Conservation (phyloP, 1,140 invertebrate species). For the Mycetomoellerius zeteki region DNA sequence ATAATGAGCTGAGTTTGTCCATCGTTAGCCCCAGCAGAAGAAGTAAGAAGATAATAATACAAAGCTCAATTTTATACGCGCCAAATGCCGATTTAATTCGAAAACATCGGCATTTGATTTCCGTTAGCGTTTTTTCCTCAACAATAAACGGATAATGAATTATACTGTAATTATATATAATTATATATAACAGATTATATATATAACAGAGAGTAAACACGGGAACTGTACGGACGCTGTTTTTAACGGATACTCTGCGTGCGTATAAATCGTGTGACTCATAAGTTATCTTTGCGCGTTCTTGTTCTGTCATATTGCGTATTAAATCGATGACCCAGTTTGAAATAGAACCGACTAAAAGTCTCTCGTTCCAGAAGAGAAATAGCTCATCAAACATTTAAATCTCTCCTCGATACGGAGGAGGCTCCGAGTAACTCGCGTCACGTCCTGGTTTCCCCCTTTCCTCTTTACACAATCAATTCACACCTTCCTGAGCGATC, state of each 20-base stretch:
- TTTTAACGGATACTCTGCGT: neutral
- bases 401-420: neutral
- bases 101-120: neutral
- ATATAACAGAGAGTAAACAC: neutral
- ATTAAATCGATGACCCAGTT: slow-evolving; percentile 51
- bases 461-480: neutral
- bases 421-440: neutral
- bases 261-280: slow-evolving; percentile 1
- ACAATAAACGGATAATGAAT: slow-evolving; percentile 4
- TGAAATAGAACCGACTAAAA: neutral
- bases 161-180: neutral
- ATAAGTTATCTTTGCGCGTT: slow-evolving; percentile 1
- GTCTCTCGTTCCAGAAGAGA: neutral
- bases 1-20: neutral
- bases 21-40: neutral
- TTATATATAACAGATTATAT: neutral
- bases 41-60: slow-evolving; percentile 26
- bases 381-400: neutral
- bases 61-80: neutral
- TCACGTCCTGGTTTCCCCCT: neutral
- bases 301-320: neutral
- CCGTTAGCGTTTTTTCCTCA: neutral
- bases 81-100: neutral
- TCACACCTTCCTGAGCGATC: neutral
- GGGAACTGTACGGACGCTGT: neutral